Evolutionary conservation across 2,797 vertebrate genomes (phyloP).

Genomic region (Arremon brunneinucha): DNA sequence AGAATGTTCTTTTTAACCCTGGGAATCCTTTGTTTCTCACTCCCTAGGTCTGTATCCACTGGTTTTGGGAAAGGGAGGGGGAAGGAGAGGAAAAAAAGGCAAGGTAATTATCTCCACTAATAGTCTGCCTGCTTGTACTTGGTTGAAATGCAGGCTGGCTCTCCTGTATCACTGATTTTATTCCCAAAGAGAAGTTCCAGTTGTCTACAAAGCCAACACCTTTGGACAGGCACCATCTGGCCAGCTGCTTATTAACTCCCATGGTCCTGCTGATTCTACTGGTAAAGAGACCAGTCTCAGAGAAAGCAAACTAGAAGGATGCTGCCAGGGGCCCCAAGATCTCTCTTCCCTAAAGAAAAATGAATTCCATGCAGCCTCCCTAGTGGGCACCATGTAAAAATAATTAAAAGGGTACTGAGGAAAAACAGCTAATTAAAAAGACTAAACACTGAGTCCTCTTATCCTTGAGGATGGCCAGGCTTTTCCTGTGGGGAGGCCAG

Average conservation of each 20-base stretch:
- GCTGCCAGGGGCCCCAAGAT: background rate
- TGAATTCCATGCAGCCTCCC: background rate
- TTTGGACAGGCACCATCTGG: constrained; percentile 74
- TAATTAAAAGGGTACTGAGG: constrained; percentile 31
- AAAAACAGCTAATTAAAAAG: constrained; percentile 43
- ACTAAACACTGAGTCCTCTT: background rate
- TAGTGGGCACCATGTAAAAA: background rate
- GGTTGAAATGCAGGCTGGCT: constrained; percentile 68
- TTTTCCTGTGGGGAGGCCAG: background rate
- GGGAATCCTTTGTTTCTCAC: background rate
- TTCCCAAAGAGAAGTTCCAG: constrained; percentile 68
- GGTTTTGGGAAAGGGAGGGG: background rate
- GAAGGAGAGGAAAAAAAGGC: background rate
- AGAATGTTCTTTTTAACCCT: background rate
- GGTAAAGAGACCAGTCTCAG: background rate
- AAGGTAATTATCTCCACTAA: constrained; percentile 62
- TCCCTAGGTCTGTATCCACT: background rate
- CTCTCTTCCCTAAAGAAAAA: constrained; percentile 24
- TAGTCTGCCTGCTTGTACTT: constrained; percentile 49
- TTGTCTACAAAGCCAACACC: constrained; percentile 71
- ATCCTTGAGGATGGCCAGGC: background rate
- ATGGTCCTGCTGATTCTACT: background rate
- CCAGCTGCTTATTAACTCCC: constrained; percentile 61
- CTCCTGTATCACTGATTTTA: constrained; percentile 39
- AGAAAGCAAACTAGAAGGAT: constrained; percentile 7